Evolutionary conservation across 2,797 vertebrate species (phyloP), one percentile per base, ranked within the genome.

Genomic region (Oceanodroma leucorhoa): DNA sequence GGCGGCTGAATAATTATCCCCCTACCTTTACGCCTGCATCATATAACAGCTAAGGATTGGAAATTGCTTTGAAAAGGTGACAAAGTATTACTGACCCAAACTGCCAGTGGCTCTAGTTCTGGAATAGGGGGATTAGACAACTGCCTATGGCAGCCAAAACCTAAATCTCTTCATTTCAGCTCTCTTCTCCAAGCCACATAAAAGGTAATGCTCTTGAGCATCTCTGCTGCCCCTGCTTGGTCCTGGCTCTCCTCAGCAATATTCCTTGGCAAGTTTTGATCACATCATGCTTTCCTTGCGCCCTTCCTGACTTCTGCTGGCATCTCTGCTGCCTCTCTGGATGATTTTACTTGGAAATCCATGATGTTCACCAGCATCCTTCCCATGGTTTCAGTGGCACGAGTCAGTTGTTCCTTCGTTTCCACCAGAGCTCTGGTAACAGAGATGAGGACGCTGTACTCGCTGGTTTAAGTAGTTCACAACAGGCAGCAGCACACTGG

Each of bases 1-100:
- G 89, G 89, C 89, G 78, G 67, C 79, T 79, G 24, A 88, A 81
- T 36, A 88, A 61, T 77, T 62, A 79, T 8, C 21, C 27, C 80
- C 40, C 72, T 66, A 26, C 72, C 72, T 83, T 57, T 61, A 19
- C 19, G 18, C 29, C 24, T 62, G 15, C 79, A 20, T 45, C 38
- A 4, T 9, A 4, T 57, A 38, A 17, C 60, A 50, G 82, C 22
- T 36, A 83, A 24, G n/a, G 64, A 69, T 5, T 29, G 26, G n/a
- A 14, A 64, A 36, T 45, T 14, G 26, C 50, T 81, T 67, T 66
- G 34, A 72, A 48, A 58, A 80, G 38, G 40, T 27, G 41, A 46
- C 32, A 21, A 23, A 48, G 32, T 7, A 14, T 32, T 43, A 32
- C 27, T 75, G 70, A 60, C 87, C 70, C 48, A 32, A 60, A 51